Evolutionary conservation across 2,888 invertebrate species (phyloP), one percentile per base, ranked within the genome.

Genomic region (Notocelia uddmanniana): DNA sequence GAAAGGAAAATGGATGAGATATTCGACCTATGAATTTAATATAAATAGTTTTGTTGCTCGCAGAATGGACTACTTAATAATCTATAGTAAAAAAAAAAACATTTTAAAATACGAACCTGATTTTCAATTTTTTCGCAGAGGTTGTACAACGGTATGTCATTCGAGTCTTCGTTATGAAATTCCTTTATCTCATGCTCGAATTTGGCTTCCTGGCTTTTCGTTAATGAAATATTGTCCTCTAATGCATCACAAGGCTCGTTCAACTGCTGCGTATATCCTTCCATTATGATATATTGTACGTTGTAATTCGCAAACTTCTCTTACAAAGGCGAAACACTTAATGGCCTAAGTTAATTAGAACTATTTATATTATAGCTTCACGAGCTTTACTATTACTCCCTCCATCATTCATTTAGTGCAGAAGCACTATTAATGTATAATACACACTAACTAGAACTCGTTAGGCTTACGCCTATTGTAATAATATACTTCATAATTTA

Each of bases 121-220:
- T 45, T 60, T 45, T 45, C 45, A 45, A 60, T 60, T 45, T 60
- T 60, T 60, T 60, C 59, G 13, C 60, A 60, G 8, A 60, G 41
- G 11, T 45, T 60, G 21, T 60, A 64, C 63, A 64, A 64, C 10
- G 63, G 21, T 5, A 15, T 64, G 19, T 52, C 52, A 37, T 37
- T 52, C 13, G 50, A 9, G 8, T 52, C 52, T 19, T 21, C 19
- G 3, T 52, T 21, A 15, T 64, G 50, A 9, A 63, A 63, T 31
- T 18, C 31, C 19, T 18, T n/a, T n/a, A 34, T 52, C 8, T 50
- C 26, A 13, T 63, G 18, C 5, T 45, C 41, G 10, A 60, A 48
- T 48, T 62, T 23, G 10, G n/a, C 10, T 1, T 52, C 34, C 19
- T 52, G 52, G 10, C 15, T 21, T 3, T 21, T 15, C 23, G 31